These are phyloP conservation scores for Amphiprion percula DNA, from an alignment of 2,113 vertebrate species.

Conservation along the genomic window DNA sequence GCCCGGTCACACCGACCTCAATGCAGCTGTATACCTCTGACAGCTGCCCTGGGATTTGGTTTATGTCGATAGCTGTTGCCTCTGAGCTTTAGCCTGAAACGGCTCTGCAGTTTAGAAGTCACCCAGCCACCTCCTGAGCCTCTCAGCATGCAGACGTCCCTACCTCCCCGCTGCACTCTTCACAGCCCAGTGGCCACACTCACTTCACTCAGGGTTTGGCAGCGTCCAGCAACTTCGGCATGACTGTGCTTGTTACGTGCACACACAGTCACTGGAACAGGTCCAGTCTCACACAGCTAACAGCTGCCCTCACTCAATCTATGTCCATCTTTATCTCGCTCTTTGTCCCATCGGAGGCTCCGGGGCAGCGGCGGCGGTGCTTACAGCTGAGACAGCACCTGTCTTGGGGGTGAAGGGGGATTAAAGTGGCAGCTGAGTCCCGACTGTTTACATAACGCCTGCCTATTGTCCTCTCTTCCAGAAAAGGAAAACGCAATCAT, in stretches of 20 bases:
- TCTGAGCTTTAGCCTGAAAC: slow-evolving; percentile 66
- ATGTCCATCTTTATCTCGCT: slow-evolving; percentile 49
- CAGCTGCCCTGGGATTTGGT: slow-evolving; percentile 62
- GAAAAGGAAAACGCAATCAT: slow-evolving; percentile 44
- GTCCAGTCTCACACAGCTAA: slow-evolving; percentile 47
- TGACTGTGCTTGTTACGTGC: slow-evolving; percentile 63
- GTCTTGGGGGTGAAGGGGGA: slow-evolving; percentile 63
- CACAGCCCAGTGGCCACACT: slow-evolving; percentile 51
- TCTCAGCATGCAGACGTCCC: slow-evolving; percentile 45
- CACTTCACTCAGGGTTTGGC: slow-evolving; percentile 48
- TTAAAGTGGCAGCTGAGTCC: slow-evolving; percentile 35
- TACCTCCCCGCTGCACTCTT: slow-evolving; percentile 32
- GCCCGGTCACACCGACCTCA: slow-evolving; percentile 1
- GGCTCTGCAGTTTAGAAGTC: slow-evolving; percentile 61
- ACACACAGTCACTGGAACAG: slow-evolving; percentile 41
- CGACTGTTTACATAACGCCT: slow-evolving; percentile 35
- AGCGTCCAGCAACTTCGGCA: slow-evolving; percentile 47
- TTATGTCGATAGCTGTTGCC: slow-evolving; percentile 54
- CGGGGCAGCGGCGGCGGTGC: slow-evolving; percentile 1
- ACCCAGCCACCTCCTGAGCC: slow-evolving; percentile 38
- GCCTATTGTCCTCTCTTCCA: slow-evolving; percentile 47
- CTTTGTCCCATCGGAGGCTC: slow-evolving; percentile 32
- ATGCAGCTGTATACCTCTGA: slow-evolving; percentile 12
- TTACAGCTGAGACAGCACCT: slow-evolving; percentile 61
- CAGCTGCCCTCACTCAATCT: slow-evolving; percentile 61